A percentile compares a stretch with the other conserved stretches of the same genome.
Evolutionary conservation across 2,888 invertebrate species (phyloP).

Genomic region (Xylota sylvarum): DNA sequence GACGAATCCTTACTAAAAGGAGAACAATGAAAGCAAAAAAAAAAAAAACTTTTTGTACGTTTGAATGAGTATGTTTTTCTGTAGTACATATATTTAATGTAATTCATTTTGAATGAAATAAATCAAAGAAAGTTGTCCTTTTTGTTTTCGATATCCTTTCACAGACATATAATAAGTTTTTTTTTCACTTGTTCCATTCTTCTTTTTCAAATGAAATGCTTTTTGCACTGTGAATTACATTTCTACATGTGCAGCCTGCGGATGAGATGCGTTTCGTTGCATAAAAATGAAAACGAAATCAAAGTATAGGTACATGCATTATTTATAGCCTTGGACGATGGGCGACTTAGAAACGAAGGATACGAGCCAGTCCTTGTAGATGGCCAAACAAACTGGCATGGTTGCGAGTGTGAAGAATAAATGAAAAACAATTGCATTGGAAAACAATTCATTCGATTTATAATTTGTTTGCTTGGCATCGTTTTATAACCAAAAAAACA

Average conservation of each 20-base stretch:
- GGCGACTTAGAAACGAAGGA: conserved; percentile 16
- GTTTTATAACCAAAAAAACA: conserved; percentile 32
- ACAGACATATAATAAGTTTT: not conserved
- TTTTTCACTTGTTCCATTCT: conserved; percentile 11
- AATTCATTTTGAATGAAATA: conserved; percentile 39
- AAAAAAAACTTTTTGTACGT: conserved; percentile 2
- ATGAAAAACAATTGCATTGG: conserved; percentile 43
- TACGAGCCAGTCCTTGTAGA: not conserved
- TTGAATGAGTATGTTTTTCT: conserved; percentile 1
- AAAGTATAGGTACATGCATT: conserved; percentile 25
- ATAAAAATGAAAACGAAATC: conserved; percentile 37
- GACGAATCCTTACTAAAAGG: conserved; percentile 10
- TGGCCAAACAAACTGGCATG: not conserved
- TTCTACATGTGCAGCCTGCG: conserved; percentile 18
- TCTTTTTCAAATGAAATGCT: conserved; percentile 14
- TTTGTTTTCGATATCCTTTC: conserved; percentile 12
- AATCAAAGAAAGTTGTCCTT: conserved; percentile 25
- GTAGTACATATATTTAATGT: conserved; percentile 9
- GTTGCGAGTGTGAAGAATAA: not conserved
- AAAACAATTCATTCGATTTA: conserved; percentile 55
- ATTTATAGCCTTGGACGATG: conserved; percentile 19
- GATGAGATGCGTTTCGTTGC: conserved; percentile 37
- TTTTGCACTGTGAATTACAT: conserved; percentile 14
- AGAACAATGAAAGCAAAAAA: conserved; percentile 42
- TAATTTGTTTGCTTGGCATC: conserved; percentile 20